These are phyloP conservation scores for Nebria salina DNA, from an alignment of 2,888 invertebrate species.

Conservation along the genomic window DNA sequence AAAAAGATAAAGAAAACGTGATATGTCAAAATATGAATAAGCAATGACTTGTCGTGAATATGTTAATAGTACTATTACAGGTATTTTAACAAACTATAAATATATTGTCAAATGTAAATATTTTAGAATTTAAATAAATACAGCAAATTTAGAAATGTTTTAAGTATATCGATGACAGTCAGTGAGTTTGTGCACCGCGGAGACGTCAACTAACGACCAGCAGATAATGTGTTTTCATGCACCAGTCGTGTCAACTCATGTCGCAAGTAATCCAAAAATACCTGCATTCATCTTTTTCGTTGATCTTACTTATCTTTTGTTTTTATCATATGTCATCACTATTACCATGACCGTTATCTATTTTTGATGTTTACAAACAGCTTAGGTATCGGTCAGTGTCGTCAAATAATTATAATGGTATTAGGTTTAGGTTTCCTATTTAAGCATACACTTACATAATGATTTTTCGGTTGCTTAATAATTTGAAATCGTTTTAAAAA, in stretches of 20 bases:
- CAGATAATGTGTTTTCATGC: conserved; percentile 1
- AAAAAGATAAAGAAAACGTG: not conserved
- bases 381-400: not conserved
- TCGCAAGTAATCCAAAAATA: not conserved
- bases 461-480: too few species aligned
- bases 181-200: not conserved
- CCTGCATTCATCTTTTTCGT: not conserved
- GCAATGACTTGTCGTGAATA: not conserved
- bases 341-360: not conserved
- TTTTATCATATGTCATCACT: not conserved
- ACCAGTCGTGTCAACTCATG: not conserved
- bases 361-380: not conserved
- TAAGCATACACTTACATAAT: too few species aligned
- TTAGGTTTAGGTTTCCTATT: too few species aligned
- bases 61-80: not conserved
- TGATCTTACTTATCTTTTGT: not conserved
- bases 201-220: not conserved
- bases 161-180: not conserved
- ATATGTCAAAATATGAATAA: not conserved
- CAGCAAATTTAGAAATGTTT: not conserved
- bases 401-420: too few species aligned
- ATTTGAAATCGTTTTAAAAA: too few species aligned
- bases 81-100: not conserved
- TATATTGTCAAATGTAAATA: not conserved
- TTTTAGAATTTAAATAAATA: not conserved